Evolutionary conservation across 2,113 vertebrate genomes (phyloP).

Genomic region (Cololabis saira): DNA sequence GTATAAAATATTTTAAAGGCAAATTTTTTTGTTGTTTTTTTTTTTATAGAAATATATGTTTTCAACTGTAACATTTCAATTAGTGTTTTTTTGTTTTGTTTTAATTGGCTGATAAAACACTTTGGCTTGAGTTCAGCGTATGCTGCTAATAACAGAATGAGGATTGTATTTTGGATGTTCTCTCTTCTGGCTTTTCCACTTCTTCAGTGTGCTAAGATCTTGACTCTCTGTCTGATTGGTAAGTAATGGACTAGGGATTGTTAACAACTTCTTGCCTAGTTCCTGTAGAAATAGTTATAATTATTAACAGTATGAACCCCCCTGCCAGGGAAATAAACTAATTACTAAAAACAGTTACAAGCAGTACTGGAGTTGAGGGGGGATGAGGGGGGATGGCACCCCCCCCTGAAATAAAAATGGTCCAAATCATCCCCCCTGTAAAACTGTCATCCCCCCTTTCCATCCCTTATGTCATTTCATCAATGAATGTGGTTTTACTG

Average conservation of each 20-base stretch:
- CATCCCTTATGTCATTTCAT: no score
- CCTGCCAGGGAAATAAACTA: not conserved
- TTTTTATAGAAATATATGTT: not conserved
- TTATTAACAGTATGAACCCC: no score
- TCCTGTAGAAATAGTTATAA: not conserved
- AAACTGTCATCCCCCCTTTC: no score
- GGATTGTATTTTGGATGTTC: constrained; percentile 51
- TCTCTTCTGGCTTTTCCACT: constrained; percentile 61
- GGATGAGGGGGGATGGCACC: no score
- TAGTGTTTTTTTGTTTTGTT: constrained; percentile 22
- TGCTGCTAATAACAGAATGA: constrained; percentile 45
- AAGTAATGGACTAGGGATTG: constrained; percentile 46
- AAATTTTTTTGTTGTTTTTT: not conserved
- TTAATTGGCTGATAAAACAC: constrained; percentile 13
- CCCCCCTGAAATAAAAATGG: no score
- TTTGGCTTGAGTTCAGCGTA: constrained; percentile 21
- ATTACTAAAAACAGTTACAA: not conserved
- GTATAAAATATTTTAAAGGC: not conserved
- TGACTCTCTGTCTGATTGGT: constrained; percentile 70
- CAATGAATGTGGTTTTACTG: no score
- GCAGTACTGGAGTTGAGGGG: no score
- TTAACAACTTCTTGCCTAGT: not conserved
- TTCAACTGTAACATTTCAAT: not conserved
- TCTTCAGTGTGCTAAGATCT: constrained; percentile 70
- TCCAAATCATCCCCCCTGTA: no score